Percentiles rank a stretch among this genome's conserved stretches.
Conservation (phyloP, 2,888 invertebrate species). For the Stratiomys singularior region DNA sequence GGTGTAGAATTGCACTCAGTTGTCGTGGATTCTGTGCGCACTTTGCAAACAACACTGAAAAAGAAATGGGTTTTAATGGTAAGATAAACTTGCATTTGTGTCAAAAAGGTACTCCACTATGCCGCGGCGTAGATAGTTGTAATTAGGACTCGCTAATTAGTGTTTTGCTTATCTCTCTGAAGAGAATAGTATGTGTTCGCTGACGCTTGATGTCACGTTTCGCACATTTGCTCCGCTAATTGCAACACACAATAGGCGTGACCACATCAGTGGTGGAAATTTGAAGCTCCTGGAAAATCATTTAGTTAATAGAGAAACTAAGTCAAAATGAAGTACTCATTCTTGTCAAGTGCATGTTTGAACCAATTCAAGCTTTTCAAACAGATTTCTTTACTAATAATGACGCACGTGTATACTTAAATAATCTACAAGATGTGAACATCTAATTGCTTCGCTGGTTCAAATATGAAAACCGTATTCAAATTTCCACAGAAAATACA, state of each 20-base stretch:
- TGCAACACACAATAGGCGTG: background rate
- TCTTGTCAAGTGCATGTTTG: too few species aligned
- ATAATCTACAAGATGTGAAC: too few species aligned
- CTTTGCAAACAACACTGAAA: conserved; percentile 5
- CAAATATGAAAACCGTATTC: too few species aligned
- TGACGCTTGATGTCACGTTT: background rate
- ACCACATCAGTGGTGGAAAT: background rate
- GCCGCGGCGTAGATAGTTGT: conserved; percentile 1
- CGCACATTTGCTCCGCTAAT: background rate
- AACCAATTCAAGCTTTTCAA: too few species aligned
- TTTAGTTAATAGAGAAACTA: background rate
- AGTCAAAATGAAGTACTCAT: too few species aligned
- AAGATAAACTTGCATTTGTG: conserved; percentile 22
- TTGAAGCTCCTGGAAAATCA: background rate
- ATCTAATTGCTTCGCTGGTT: too few species aligned
- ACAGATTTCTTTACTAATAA: too few species aligned
- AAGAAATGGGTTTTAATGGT: conserved; percentile 29
- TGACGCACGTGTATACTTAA: too few species aligned
- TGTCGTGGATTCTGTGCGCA: background rate
- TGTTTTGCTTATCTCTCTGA: background rate
- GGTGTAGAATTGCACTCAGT: background rate
- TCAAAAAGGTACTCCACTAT: conserved; percentile 4
- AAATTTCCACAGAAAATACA: too few species aligned
- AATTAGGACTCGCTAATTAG: conserved; percentile 11
- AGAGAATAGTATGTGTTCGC: background rate